phyloP scores from a whole-genome alignment of 2,797 vertebrate species.

The Lateolabrax maculatus region DNA sequence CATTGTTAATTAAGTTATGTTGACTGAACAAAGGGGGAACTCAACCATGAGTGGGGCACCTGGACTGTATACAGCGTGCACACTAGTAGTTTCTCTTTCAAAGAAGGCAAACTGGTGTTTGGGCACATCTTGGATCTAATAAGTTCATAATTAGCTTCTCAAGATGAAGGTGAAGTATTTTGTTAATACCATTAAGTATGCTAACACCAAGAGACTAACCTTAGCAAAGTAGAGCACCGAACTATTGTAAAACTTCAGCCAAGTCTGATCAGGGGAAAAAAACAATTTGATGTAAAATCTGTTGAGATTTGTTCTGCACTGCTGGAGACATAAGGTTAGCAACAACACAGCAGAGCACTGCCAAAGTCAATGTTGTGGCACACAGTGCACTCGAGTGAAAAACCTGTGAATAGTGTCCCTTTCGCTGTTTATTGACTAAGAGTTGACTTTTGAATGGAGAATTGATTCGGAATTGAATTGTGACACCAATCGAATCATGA shows the following conservation, averaged over 20 bases:
- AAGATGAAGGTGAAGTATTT: not conserved
- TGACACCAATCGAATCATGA: not conserved
- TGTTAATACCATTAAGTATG: not conserved
- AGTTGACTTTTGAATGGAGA: too few species aligned
- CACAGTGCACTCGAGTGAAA: not conserved
- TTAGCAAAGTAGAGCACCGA: not conserved
- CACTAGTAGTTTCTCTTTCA: too few species aligned
- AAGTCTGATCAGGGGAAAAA: slow-evolving; percentile 1
- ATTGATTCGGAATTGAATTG: not conserved
- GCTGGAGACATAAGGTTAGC: not conserved
- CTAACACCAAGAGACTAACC: not conserved
- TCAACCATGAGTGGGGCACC: too few species aligned
- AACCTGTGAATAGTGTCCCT: not conserved
- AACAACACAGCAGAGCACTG: not conserved
- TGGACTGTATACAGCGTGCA: not conserved
- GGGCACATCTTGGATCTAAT: not conserved
- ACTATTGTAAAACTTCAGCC: not conserved
- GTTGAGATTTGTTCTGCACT: not conserved
- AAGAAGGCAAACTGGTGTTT: too few species aligned
- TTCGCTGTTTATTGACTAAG: slow-evolving; percentile 16
- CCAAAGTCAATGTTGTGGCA: not conserved
- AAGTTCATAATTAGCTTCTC: not conserved
- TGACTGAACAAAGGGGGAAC: not conserved
- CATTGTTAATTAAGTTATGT: not conserved
- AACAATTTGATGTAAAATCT: not conserved